A percentile compares a stretch with the other conserved stretches of the same genome.
These are phyloP conservation scores for Daubentonia madagascariensis DNA, from an alignment of 2,113 vertebrate genomes.

Conservation along the genomic window DNA sequence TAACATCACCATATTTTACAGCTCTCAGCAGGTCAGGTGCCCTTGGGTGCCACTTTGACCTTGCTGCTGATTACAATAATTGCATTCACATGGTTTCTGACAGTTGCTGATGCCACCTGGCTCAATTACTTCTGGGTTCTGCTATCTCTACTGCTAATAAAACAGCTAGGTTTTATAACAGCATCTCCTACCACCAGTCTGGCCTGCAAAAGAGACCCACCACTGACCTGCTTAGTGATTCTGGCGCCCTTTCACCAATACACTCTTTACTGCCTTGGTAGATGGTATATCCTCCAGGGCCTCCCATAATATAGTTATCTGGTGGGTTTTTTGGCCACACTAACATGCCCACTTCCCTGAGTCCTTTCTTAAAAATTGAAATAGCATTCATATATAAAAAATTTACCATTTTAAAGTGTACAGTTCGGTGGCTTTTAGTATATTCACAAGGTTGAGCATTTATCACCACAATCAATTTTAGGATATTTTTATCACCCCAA, in stretches of 20 bases:
- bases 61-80: slow-evolving; percentile 1
- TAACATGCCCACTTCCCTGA: background rate
- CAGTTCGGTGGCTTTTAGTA: background rate
- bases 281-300: background rate
- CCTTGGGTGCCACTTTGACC: background rate
- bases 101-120: background rate
- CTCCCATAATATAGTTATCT: background rate
- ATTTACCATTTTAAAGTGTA: background rate
- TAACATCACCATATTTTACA: background rate
- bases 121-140: background rate
- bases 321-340: background rate
- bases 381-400: background rate
- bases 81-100: background rate
- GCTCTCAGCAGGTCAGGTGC: background rate
- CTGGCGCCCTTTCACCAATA: background rate
- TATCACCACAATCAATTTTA: background rate
- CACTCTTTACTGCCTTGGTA: background rate
- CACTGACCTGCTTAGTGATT: background rate
- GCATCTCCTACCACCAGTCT: background rate
- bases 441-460: background rate
- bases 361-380: background rate
- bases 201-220: background rate
- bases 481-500: background rate
- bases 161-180: background rate
- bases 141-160: background rate